A percentile compares a stretch with the other conserved stretches of the same genome.
Evolutionary conservation across 2,113 vertebrate genomes (phyloP).

Genomic region (Apus apus): DNA sequence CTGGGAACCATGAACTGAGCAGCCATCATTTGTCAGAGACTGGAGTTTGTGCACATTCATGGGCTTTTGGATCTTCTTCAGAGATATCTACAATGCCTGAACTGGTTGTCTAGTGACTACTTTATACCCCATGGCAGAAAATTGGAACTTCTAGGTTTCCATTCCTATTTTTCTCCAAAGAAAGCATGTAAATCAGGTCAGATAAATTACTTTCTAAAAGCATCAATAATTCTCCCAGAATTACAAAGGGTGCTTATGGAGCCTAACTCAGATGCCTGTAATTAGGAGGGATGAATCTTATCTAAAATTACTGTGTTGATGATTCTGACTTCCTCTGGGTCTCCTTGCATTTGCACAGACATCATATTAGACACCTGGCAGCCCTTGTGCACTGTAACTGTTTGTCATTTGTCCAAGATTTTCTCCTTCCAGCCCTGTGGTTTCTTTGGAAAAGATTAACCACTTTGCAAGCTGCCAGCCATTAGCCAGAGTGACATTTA

Average conservation of each 20-base stretch:
- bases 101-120: not conserved
- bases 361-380: not conserved
- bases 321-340: not conserved
- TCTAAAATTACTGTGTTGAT: not conserved
- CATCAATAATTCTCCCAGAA: not conserved
- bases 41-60: not conserved
- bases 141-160: not conserved
- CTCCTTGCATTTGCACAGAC: not conserved
- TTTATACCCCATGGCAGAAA: not conserved
- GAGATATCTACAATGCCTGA: not conserved
- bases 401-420: not conserved
- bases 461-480: not conserved
- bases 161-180: not conserved
- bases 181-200: not conserved
- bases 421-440: not conserved
- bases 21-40: not conserved
- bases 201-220: not conserved
- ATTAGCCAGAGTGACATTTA: not conserved
- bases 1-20: not conserved
- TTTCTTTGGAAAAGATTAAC: not conserved
- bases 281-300: not conserved
- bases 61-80: not conserved
- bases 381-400: not conserved
- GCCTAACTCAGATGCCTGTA: not conserved
- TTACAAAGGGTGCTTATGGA: not conserved